phyloP scores from a whole-genome alignment of 2,888 invertebrate species.

The Drosophila ochracea region DNA sequence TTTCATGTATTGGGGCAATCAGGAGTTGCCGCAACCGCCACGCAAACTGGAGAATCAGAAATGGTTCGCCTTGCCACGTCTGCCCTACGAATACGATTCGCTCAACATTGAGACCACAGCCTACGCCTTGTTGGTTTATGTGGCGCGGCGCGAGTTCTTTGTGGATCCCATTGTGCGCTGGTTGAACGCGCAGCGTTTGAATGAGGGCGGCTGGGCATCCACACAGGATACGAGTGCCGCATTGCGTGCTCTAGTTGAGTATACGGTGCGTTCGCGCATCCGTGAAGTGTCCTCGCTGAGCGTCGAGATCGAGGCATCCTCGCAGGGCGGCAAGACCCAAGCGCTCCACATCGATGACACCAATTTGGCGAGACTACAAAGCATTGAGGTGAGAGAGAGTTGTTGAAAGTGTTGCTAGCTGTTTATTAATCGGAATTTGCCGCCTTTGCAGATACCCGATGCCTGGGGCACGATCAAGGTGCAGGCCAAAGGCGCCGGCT shows the following conservation, averaged over 20 bases:
- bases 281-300: constrained; percentile 93
- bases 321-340: constrained; percentile 89
- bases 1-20: constrained; percentile 94
- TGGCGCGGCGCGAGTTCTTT: constrained; percentile 92
- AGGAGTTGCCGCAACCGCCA: constrained; percentile 92
- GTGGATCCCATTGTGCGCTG: constrained; percentile 95
- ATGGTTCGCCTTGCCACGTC: constrained; percentile 94
- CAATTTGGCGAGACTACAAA: constrained; percentile 92
- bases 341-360: constrained; percentile 90
- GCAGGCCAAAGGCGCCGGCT: constrained; percentile 96
- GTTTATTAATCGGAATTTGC: neutral
- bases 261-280: constrained; percentile 93
- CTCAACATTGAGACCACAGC: constrained; percentile 97
- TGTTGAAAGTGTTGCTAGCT: neutral
- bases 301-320: constrained; percentile 94
- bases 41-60: constrained; percentile 96
- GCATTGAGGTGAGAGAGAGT: constrained; percentile 88
- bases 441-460: constrained; percentile 89
- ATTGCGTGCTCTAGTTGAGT: constrained; percentile 95
- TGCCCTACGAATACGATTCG: constrained; percentile 95
- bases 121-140: constrained; percentile 95
- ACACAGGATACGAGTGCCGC: constrained; percentile 96
- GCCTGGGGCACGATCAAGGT: constrained; percentile 98
- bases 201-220: constrained; percentile 95
- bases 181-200: constrained; percentile 94